Evolutionary conservation across 2,113 vertebrate genomes (phyloP).

Genomic region (Tamias sibiricus): DNA sequence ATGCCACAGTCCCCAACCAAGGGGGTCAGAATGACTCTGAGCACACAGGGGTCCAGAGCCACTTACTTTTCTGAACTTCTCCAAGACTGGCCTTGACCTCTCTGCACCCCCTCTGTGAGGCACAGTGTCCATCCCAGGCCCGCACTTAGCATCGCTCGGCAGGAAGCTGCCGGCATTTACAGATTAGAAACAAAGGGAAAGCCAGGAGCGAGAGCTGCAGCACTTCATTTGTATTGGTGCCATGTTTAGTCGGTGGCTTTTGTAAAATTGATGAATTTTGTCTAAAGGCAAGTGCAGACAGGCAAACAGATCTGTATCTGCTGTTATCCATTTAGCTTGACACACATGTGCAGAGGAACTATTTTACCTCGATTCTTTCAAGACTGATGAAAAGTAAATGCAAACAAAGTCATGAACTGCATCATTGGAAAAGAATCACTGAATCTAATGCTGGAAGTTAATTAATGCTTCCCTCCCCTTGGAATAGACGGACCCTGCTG

Average conservation of each 20-base stretch:
- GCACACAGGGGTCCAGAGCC: constrained; percentile 26
- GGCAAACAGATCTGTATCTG: constrained; percentile 89
- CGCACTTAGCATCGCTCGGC: constrained; percentile 64
- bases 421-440: constrained; percentile 81
- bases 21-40: constrained; percentile 46
- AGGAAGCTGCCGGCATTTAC: constrained; percentile 67
- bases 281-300: constrained; percentile 90
- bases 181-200: constrained; percentile 71
- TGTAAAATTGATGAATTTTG: constrained; percentile 89
- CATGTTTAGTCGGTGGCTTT: constrained; percentile 85
- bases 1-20: neutral
- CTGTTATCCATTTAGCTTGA: constrained; percentile 88
- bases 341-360: constrained; percentile 72
- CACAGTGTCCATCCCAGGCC: constrained; percentile 69
- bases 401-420: constrained; percentile 80
- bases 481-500: constrained; percentile 76
- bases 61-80: constrained; percentile 58
- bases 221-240: constrained; percentile 84
- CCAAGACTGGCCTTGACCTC: constrained; percentile 65
- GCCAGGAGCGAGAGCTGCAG: neutral
- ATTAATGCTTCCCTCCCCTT: constrained; percentile 79
- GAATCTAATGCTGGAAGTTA: constrained; percentile 76
- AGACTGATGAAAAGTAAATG: constrained; percentile 87
- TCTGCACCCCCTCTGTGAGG: constrained; percentile 43
- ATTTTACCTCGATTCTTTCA: constrained; percentile 84